A percentile compares a stretch with the other conserved stretches of the same genome.
These are phyloP conservation scores for Haliaeetus leucogaster DNA, from an alignment of 2,113 vertebrate species.

Conservation along the genomic window DNA sequence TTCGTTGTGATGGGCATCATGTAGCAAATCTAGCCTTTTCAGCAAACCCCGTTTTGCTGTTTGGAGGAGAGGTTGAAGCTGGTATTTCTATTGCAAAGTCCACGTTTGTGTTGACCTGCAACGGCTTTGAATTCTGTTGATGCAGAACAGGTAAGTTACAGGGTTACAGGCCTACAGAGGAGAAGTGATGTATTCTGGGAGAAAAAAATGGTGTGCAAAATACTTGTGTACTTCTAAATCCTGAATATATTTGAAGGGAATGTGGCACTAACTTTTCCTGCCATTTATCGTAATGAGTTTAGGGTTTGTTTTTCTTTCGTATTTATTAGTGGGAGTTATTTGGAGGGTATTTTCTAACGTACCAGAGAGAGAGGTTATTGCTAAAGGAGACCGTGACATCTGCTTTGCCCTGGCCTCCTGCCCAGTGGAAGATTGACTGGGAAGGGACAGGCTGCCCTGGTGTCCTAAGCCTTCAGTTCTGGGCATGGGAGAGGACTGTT, in stretches of 20 bases:
- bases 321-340: not conserved
- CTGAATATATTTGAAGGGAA: not conserved
- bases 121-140: not conserved
- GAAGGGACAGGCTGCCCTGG: not conserved
- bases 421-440: not conserved
- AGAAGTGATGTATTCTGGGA: not conserved
- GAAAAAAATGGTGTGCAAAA: not conserved
- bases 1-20: not conserved
- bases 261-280: accelerated
- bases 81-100: not conserved
- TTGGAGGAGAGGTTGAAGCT: not conserved
- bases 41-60: not conserved
- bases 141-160: not conserved
- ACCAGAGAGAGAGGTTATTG: not conserved
- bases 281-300: not conserved
- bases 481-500: accelerated
- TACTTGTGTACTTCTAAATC: not conserved
- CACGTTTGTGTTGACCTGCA: not conserved
- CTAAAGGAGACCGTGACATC: not conserved
- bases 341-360: not conserved
- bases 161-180: accelerated
- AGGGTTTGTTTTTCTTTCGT: not conserved
- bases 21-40: not conserved
- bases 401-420: not conserved
- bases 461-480: not conserved